phyloP scores from a whole-genome alignment of 2,113 vertebrate genomes.

The Alaudala cheleensis region DNA sequence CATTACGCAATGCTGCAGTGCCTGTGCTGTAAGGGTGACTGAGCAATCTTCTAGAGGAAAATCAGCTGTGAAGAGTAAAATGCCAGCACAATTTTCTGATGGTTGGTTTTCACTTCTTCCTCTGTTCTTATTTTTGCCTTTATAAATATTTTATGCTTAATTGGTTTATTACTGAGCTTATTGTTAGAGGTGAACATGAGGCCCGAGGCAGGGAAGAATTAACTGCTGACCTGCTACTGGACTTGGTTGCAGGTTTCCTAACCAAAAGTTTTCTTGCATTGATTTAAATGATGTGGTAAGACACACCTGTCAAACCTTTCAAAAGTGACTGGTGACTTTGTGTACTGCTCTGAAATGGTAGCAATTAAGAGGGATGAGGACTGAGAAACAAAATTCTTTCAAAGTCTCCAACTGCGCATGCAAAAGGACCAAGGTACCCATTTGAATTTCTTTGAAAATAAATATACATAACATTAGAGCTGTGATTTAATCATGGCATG shows the following conservation, averaged over 20 bases:
- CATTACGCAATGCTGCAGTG: constrained; percentile 42
- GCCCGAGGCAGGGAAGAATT: background rate
- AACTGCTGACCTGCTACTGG: background rate
- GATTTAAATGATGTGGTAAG: constrained; percentile 31
- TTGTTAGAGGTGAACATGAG: background rate
- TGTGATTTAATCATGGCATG: background rate
- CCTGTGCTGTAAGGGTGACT: constrained; percentile 20
- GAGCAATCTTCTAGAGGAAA: constrained; percentile 30
- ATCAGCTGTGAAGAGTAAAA: constrained; percentile 16
- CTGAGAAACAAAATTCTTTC: background rate
- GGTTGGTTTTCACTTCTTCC: background rate
- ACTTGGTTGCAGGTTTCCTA: background rate
- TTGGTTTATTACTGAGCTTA: background rate
- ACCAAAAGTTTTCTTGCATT: background rate
- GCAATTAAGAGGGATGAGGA: background rate
- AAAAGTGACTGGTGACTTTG: background rate
- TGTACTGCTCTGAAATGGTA: background rate
- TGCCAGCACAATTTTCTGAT: background rate
- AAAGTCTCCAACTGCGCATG: background rate
- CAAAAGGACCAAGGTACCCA: background rate
- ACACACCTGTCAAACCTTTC: constrained; percentile 16
- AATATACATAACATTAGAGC: background rate
- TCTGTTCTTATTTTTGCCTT: background rate
- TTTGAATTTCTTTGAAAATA: constrained; percentile 7
- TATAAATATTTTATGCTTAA: background rate